Evolutionary conservation across 2,113 vertebrate species (phyloP), one percentile per base, ranked within the genome.

Genomic region (Silurus glanis): DNA sequence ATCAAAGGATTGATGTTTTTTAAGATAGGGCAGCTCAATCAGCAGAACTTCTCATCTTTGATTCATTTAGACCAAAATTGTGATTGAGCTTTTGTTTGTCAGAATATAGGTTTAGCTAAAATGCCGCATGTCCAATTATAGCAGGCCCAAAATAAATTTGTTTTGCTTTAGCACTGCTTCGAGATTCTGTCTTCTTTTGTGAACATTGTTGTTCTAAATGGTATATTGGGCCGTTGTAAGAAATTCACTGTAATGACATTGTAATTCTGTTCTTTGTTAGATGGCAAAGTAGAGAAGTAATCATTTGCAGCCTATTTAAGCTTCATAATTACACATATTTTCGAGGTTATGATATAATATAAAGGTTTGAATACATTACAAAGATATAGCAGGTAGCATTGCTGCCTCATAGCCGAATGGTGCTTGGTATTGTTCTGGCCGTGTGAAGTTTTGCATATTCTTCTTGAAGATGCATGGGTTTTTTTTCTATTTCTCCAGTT

Each of bases 1-100:
- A 75, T 75, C 49, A 75, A 75, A 75, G 72, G 23, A 75, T 75
- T n/a, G 72, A 53, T 75, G 72, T 13, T n/a, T 47, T 75, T n/a
- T 49, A 51, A 9, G 49, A 13, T 21, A 75, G 71, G 51, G 19
- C 4, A 51, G 45, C 71, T 75, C 47, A 51, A 75, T 75, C 72
- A 75, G 72, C 21, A 75, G 21, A 23, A 51, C 71, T 23, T 51
- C 71, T 17, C 71, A 49, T 19, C 17, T 6, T 74, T 47, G 13
- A 75, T 75, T 75, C 69, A 47, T 47, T n/a, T n/a, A 6, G 49
- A 75, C 47, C 47, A 53, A 75, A 51, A 51, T 23, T 75, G 37
- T 53, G 47, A 75, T 51, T 75, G 72, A 75, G 49, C 47, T 53
- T 75, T 51, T 53, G 72, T 51, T 51, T 10, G 2, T 51, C 9